Base-by-base conservation (phyloP, 1,140 invertebrate species). In the Pseudomyrmex dendroicus region DNA sequence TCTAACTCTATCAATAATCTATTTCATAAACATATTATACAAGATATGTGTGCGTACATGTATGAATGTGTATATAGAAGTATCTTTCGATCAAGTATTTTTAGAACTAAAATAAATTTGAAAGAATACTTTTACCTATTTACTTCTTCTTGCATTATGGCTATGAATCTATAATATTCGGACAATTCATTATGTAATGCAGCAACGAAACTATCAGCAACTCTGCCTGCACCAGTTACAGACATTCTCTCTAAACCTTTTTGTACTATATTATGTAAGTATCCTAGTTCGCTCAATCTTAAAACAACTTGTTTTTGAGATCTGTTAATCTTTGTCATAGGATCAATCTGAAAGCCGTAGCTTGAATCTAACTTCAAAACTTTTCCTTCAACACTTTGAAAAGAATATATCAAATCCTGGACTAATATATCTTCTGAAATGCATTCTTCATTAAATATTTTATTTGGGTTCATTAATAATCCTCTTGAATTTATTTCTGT, bases 81-180 rank as follows among this genome's bases (percentile, higher is more conserved):
- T 35, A 35, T 35, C 35, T 35, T 35, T 35, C 0, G 35, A 35
- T 35, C 35, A 35, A 35, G 5, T 35, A 35, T 35, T 35, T 35
- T 35, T 35, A 35, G 0, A 7, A 35, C 5, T 35, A 35, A 35
- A 35, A 35, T 35, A 35, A 35, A 35, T 35, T 35, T 35, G 35
- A 35, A 35, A 35, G 0, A 35, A 35, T 35, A 5, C 5, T 22
- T 57, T 67, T 91, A 98, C 96, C 95, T 98, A 95, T 93, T 94
- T 1, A 94, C 88, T 89, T 94, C 92, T 84, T 97, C 96, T 92
- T 99, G 98, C 20, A 99, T 94, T n/a, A 97, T 94, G 0, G 98
- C 98, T 78, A 99, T 96, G 73, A 98, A 96, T 77, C 98, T 95
- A 93, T 98, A 98, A 92, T 98, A 99, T 88, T 97, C 96, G 2